Evolutionary conservation across 2,113 vertebrate genomes (phyloP).

Genomic region (Leptodactylus fuscus): DNA sequence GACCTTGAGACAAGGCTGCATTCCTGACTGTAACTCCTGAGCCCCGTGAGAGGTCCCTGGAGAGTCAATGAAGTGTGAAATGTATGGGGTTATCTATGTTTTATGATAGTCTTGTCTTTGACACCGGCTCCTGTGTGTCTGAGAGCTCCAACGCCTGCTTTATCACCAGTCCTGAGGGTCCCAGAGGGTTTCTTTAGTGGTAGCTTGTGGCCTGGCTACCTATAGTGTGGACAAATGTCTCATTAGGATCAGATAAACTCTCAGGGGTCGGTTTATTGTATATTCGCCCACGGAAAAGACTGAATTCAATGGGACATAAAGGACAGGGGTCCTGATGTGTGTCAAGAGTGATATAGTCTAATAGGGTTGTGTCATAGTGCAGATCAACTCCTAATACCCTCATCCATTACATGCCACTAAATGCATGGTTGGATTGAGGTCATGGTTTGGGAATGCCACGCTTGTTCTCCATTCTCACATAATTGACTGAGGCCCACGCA

Average conservation of each 20-base stretch:
- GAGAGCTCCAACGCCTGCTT: not conserved
- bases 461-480: not conserved
- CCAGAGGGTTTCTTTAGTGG: not conserved
- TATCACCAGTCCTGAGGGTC: conserved; percentile 1
- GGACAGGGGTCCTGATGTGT: not conserved
- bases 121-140: conserved; percentile 17
- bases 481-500: not conserved
- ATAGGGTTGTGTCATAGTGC: not conserved
- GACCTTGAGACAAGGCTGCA: conserved; percentile 18
- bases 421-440: conserved; percentile 15
- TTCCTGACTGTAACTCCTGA: not conserved
- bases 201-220: conserved; percentile 3
- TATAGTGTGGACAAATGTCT: not conserved
- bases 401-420: not conserved
- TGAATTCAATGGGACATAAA: conserved; percentile 10
- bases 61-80: conserved; percentile 14
- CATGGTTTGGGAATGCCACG: not conserved
- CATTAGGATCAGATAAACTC: conserved; percentile 14
- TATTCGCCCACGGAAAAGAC: not conserved
- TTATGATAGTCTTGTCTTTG: conserved; percentile 20
- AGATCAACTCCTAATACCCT: conserved; percentile 22
- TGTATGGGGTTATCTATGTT: conserved; percentile 13
- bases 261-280: not conserved
- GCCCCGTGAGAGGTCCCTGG: not conserved
- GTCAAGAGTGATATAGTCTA: conserved; percentile 9